Percentiles rank a stretch among this genome's conserved stretches.
Evolutionary conservation across 2,888 invertebrate genomes (phyloP).

Genomic region (Crossocerus cetratus): DNA sequence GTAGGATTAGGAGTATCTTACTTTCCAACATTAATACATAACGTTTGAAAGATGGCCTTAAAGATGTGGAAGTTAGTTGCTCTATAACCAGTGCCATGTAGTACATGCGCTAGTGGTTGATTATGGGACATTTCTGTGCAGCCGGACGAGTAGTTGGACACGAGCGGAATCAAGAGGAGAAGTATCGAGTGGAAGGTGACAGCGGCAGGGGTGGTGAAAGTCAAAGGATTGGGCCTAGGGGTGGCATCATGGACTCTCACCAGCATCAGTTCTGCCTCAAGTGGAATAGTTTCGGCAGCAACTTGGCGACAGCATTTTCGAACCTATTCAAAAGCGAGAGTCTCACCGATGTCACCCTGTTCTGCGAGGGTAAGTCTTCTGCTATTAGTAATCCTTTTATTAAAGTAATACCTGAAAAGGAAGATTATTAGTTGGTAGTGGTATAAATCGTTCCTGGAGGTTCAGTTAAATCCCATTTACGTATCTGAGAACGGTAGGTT

Average conservation of each 20-base stretch:
- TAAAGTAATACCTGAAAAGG: too few relatives aligned
- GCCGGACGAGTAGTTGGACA: slow-evolving; percentile 74
- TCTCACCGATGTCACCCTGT: slow-evolving; percentile 93
- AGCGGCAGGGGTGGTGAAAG: slow-evolving; percentile 72
- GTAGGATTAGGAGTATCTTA: too few relatives aligned
- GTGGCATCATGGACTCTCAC: slow-evolving; percentile 91
- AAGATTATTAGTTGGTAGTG: too few relatives aligned
- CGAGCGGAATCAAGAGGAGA: slow-evolving; percentile 73
- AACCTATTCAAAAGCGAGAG: slow-evolving; percentile 95
- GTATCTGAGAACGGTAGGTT: too few relatives aligned
- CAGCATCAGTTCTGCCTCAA: slow-evolving; percentile 97
- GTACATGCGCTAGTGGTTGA: too few relatives aligned
- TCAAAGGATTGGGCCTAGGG: slow-evolving; percentile 74
- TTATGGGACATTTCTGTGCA: slow-evolving; percentile 51
- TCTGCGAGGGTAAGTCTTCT: slow-evolving; percentile 91
- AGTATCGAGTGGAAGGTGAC: slow-evolving; percentile 70
- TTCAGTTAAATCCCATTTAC: too few relatives aligned
- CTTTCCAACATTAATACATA: too few relatives aligned
- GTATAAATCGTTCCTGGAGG: too few relatives aligned
- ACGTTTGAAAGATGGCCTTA: too few relatives aligned
- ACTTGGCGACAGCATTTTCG: slow-evolving; percentile 94
- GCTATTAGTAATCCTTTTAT: background rate
- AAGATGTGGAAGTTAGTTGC: too few relatives aligned
- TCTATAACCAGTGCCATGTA: too few relatives aligned
- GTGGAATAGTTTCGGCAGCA: slow-evolving; percentile 97